Percentiles rank a stretch among this genome's conserved stretches.
phyloP scores from a whole-genome alignment of 2,797 vertebrate genomes.

The Xenops minutus region DNA sequence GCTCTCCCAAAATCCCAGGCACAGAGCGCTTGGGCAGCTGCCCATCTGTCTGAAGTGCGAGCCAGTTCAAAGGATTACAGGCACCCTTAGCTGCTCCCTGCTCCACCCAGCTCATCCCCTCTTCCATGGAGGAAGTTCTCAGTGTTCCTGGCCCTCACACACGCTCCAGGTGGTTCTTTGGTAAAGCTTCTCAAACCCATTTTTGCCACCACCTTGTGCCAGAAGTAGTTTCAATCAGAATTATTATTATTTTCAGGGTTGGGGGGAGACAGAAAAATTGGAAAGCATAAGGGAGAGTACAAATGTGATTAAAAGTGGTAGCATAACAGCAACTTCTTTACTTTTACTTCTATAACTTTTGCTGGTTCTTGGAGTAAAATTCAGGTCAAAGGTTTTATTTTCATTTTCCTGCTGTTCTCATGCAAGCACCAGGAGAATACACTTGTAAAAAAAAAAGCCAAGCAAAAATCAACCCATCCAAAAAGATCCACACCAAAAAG shows the following conservation, averaged over 20 bases:
- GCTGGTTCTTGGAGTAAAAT: not conserved
- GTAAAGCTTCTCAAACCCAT: conserved; percentile 12
- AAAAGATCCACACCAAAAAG: not conserved
- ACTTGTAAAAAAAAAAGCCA: not conserved
- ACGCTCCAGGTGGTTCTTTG: conserved; percentile 5
- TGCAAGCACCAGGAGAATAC: not conserved
- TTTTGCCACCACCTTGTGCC: not conserved
- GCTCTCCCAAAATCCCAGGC: not conserved
- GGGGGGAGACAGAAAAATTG: not conserved
- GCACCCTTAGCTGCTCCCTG: not conserved
- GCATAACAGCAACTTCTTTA: not conserved
- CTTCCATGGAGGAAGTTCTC: not conserved
- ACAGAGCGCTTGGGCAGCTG: not conserved
- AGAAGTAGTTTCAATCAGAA: not conserved
- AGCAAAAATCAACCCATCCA: not conserved
- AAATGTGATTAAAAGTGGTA: not conserved
- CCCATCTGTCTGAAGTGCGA: not conserved
- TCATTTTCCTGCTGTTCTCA: not conserved
- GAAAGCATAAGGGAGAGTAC: not conserved
- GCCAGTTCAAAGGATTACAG: not conserved
- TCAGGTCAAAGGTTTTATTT: not conserved
- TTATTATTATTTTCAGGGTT: not conserved
- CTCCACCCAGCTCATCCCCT: not conserved
- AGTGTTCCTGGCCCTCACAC: not conserved
- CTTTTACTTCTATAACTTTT: not conserved